Percentiles rank a stretch among this genome's conserved stretches.
phyloP scores from a whole-genome alignment of 2,888 invertebrate genomes.

The Beris chalybata region DNA sequence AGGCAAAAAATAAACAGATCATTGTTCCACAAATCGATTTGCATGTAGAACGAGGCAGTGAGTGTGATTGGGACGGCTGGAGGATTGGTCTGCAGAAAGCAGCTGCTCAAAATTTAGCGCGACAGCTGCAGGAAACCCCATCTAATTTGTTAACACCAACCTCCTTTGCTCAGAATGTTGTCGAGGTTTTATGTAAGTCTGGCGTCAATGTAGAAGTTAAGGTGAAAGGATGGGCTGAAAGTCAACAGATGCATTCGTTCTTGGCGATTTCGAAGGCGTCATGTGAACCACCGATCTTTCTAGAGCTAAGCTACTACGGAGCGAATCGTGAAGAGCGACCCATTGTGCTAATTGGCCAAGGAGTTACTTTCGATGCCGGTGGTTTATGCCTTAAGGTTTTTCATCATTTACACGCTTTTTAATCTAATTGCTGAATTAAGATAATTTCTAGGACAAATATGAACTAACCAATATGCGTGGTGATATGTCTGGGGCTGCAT shows the following conservation, averaged over 20 bases:
- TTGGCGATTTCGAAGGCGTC: conserved; percentile 77
- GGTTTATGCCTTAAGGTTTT: conserved; percentile 68
- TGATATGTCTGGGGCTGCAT: conserved; percentile 84
- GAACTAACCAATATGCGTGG: conserved; percentile 73
- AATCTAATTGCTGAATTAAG: conserved; percentile 4
- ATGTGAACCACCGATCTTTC: conserved; percentile 74
- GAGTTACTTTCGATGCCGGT: conserved; percentile 71
- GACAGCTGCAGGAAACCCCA: conserved; percentile 78
- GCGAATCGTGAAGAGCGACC: conserved; percentile 64
- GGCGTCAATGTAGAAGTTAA: conserved; percentile 51
- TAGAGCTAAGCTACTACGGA: conserved; percentile 75
- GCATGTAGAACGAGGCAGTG: conserved; percentile 62
- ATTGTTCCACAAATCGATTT: conserved; percentile 53
- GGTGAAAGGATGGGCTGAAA: conserved; percentile 70
- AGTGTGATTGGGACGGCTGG: conserved; percentile 72
- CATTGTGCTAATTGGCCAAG: conserved; percentile 72
- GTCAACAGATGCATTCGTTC: conserved; percentile 78
- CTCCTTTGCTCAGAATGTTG: conserved; percentile 70
- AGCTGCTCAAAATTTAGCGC: conserved; percentile 77
- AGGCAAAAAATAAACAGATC: conserved; percentile 46
- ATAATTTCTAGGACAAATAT: conserved; percentile 44
- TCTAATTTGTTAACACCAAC: conserved; percentile 80
- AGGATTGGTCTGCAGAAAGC: conserved; percentile 71
- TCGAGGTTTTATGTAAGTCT: conserved; percentile 49
- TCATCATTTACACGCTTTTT: neutral